Evolutionary conservation across 1,140 invertebrate species (phyloP).

Genomic region (Galleria mellonella): DNA sequence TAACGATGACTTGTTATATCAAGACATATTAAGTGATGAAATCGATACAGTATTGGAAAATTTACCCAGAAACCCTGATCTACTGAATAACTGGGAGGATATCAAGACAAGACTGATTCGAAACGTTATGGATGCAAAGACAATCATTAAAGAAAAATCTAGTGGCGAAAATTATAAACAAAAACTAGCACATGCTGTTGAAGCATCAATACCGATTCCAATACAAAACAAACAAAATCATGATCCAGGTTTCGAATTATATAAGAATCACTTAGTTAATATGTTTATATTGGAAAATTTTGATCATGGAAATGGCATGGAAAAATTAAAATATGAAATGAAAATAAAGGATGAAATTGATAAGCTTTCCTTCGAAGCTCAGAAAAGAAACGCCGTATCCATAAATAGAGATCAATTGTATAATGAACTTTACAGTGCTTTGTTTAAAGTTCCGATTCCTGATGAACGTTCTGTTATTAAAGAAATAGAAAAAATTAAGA

Average conservation of each 20-base stretch:
- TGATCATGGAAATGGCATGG: conserved; percentile 24
- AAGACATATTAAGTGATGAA: conserved; percentile 23
- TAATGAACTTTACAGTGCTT: conserved; percentile 28
- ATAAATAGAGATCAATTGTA: conserved; percentile 28
- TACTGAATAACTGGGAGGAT: conserved; percentile 8
- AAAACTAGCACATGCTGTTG: conserved; percentile 28
- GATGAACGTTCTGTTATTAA: conserved; percentile 22
- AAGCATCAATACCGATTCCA: conserved; percentile 28
- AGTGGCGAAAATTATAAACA: conserved; percentile 28
- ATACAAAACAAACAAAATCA: conserved; percentile 6
- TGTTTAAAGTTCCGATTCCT: conserved; percentile 29
- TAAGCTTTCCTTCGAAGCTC: conserved; percentile 20
- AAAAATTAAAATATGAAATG: conserved; percentile 30
- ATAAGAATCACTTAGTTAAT: conserved; percentile 29
- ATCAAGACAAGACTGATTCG: conserved; percentile 13
- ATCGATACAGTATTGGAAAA: conserved; percentile 21
- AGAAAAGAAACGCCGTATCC: conserved; percentile 22
- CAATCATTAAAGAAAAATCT: conserved; percentile 14
- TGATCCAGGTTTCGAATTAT: conserved; percentile 37
- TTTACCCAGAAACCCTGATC: conserved; percentile 14
- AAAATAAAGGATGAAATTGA: conserved; percentile 23
- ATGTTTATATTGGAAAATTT: conserved; percentile 43
- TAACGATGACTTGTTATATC: conserved; percentile 25
- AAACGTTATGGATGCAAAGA: conserved; percentile 20
- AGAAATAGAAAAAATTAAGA: conserved; percentile 37